Base-by-base conservation (phyloP, 2,888 invertebrate species). In the Clepsis dumicolana region DNA sequence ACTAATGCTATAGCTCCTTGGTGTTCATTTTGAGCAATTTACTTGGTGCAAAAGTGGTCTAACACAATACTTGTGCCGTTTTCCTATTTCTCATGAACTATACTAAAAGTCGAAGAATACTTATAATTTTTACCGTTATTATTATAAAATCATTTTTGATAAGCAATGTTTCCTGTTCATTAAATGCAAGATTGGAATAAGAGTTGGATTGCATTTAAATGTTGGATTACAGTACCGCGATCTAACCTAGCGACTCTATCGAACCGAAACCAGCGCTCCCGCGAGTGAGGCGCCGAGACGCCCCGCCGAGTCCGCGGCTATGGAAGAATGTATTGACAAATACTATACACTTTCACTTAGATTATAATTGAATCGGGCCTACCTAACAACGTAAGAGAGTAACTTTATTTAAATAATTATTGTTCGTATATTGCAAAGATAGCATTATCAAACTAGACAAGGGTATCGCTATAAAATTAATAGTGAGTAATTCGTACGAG, bases 341-440 rank as follows among this genome's bases (percentile, higher is more conserved):
- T 87, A 90, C 87, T 91, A 89, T 91, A 91, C 91, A 92, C 80
- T 91, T 91, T 90, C 85, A 87, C 93, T 93, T 93, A 93, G 75
- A 80, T 84, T 84, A 90, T 86, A 90, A 91, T 91, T 91, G 90
- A 89, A 91, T 91, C 86, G 83, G 87, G 83, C 91, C 92, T 93
- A 93, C 88, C 93, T 93, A 93, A 86, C 63, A 85, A 90, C 86
- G 77, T 83, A 87, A 85, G 79, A 79, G 73, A 83, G 83, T 83
- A 83, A 80, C 78, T 74, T 82, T 80, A 66, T 77, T 80, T 77
- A 71, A 73, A 76, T 75, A 74, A 84, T 85, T 88, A 91, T 91
- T 91, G 91, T 91, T 92, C 90, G 85, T 84, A 83, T 86, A 87
- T 89, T 88, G 85, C 86, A 80, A 85, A 83, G 76, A 70, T 75